phyloP scores from a whole-genome alignment of 2,797 vertebrate genomes.

The Chaenodraco wilsoni region DNA sequence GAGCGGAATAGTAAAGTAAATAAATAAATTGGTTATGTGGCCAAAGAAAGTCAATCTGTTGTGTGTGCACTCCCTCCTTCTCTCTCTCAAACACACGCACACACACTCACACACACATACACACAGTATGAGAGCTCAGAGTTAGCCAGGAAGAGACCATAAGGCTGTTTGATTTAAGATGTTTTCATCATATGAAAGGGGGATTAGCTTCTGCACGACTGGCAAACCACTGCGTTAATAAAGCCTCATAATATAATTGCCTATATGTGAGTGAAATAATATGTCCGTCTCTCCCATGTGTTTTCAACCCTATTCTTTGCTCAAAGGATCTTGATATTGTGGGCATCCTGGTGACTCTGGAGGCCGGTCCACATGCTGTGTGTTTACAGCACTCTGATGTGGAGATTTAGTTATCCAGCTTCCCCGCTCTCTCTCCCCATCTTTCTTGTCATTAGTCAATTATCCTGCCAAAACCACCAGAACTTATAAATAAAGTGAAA shows the following conservation, averaged over 20 bases:
- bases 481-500: slow-evolving; percentile 11
- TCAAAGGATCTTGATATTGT: slow-evolving; percentile 59
- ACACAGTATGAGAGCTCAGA: slow-evolving; percentile 39
- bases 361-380: slow-evolving; percentile 42
- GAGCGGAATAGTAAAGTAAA: slow-evolving; percentile 79
- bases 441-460: slow-evolving; percentile 24
- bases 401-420: slow-evolving; percentile 39
- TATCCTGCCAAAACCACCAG: slow-evolving; percentile 35
- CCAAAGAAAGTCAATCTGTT: slow-evolving; percentile 80
- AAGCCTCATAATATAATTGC: slow-evolving; percentile 65
- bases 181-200: slow-evolving; percentile 72
- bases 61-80: slow-evolving; percentile 21
- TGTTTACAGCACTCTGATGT: slow-evolving; percentile 33
- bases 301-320: slow-evolving; percentile 55
- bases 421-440: slow-evolving; percentile 6
- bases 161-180: slow-evolving; percentile 77
- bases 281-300: slow-evolving; percentile 6
- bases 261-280: slow-evolving; percentile 10
- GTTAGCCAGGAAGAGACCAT: slow-evolving; percentile 58
- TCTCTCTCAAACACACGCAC: slow-evolving; percentile 11
- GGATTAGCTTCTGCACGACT: slow-evolving; percentile 69
- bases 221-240: slow-evolving; percentile 66
- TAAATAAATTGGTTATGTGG: slow-evolving; percentile 82
- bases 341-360: slow-evolving; percentile 54
- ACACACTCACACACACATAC: slow-evolving; percentile 23